phyloP scores from a whole-genome alignment of 2,113 vertebrate genomes.

The Balaeniceps rex region DNA sequence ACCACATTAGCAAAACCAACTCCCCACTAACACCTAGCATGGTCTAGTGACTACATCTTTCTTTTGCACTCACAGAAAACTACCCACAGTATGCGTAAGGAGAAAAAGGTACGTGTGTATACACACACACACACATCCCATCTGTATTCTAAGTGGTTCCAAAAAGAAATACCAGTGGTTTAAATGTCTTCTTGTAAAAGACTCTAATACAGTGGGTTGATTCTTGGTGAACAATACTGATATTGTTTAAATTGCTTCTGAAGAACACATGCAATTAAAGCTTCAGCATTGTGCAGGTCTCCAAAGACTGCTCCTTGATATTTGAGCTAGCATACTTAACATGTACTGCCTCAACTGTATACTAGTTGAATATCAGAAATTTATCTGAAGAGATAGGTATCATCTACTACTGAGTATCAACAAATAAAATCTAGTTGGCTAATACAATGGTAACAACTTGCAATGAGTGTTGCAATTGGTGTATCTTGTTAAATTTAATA shows the following conservation, averaged over 20 bases:
- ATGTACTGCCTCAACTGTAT: background rate
- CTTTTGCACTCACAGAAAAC: background rate
- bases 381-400: background rate
- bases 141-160: background rate
- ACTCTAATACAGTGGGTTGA: background rate
- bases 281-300: background rate
- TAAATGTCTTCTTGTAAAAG: background rate
- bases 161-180: background rate
- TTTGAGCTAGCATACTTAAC: background rate
- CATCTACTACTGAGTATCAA: background rate
- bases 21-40: background rate
- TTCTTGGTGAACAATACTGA: background rate
- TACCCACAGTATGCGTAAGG: background rate
- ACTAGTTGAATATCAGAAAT: background rate
- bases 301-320: background rate
- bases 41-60: no score
- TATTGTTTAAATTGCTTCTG: background rate
- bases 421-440: background rate
- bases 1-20: background rate
- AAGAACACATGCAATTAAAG: background rate
- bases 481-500: background rate
- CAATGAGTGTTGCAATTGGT: background rate
- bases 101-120: accelerated
- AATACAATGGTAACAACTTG: slow-evolving; percentile 7
- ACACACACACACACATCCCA: background rate